A percentile compares a stretch with the other conserved stretches of the same genome.
Evolutionary conservation across 1,140 invertebrate genomes (phyloP).

Genomic region (Ceratina calcarata): DNA sequence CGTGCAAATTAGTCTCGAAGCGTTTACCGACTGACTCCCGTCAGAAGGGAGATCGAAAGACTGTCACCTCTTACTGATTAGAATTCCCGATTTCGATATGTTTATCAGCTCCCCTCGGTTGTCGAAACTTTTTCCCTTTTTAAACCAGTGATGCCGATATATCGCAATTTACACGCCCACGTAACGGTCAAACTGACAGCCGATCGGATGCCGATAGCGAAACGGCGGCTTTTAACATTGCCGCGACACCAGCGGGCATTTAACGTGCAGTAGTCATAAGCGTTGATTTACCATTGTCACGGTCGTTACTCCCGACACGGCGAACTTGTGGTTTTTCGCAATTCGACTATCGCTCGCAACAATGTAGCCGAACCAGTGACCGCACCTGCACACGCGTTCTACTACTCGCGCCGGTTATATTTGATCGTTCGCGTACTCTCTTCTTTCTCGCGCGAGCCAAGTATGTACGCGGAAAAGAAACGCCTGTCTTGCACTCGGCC

Average conservation of each 20-base stretch:
- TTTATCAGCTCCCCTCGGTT: slow-evolving; percentile 10
- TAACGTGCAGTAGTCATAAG: slow-evolving; percentile 53
- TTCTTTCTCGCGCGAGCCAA: slow-evolving; percentile 67
- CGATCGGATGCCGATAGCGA: slow-evolving; percentile 25
- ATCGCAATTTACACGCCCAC: slow-evolving; percentile 46
- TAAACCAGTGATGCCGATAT: not conserved
- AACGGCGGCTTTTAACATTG: slow-evolving; percentile 22
- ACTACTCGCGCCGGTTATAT: slow-evolving; percentile 55
- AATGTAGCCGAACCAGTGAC: slow-evolving; percentile 56
- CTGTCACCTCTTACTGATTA: slow-evolving; percentile 1
- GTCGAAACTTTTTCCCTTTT: not conserved
- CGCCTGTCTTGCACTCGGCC: slow-evolving; percentile 70
- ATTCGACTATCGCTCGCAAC: slow-evolving; percentile 34
- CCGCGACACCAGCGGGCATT: slow-evolving; percentile 10
- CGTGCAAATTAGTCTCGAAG: slow-evolving; percentile 6
- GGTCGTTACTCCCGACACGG: slow-evolving; percentile 52
- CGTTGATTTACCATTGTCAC: slow-evolving; percentile 63
- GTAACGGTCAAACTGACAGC: slow-evolving; percentile 34
- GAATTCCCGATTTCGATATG: slow-evolving; percentile 23
- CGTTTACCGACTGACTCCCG: not conserved
- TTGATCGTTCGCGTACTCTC: slow-evolving; percentile 59
- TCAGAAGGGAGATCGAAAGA: not conserved
- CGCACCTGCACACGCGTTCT: slow-evolving; percentile 53
- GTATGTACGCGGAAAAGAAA: slow-evolving; percentile 70
- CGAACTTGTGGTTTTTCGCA: slow-evolving; percentile 45